Evolutionary conservation across 2,888 invertebrate genomes (phyloP).

Genomic region (Peribatodes rhomboidaria): DNA sequence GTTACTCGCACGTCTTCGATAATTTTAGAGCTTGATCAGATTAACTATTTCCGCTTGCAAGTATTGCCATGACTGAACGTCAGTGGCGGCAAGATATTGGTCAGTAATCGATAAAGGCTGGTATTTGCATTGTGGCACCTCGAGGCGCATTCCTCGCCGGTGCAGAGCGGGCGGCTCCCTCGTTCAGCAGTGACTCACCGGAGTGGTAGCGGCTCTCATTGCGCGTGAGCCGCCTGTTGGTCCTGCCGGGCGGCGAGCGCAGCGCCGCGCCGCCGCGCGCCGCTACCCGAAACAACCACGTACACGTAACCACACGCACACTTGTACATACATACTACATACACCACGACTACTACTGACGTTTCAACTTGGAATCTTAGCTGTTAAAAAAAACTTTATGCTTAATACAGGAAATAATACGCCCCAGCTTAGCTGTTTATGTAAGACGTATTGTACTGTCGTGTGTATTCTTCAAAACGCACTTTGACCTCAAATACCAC

Average conservation of each 20-base stretch:
- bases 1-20: no score
- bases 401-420: background rate
- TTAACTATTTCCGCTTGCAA: no score
- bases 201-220: slow-evolving; percentile 98
- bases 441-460: background rate
- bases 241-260: slow-evolving; percentile 89
- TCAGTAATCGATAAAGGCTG: background rate
- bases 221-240: slow-evolving; percentile 95
- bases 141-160: slow-evolving; percentile 17
- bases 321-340: slow-evolving; percentile 43
- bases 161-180: slow-evolving; percentile 3
- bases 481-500: background rate
- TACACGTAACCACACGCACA: slow-evolving; percentile 70
- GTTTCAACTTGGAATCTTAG: background rate
- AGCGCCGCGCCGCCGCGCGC: slow-evolving; percentile 80
- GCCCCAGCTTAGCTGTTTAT: background rate
- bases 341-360: slow-evolving; percentile 49
- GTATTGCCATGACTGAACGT: no score
- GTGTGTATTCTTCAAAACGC: background rate
- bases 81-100: background rate
- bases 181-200: slow-evolving; percentile 88
- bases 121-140: slow-evolving; percentile 25
- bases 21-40: no score
- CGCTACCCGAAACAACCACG: slow-evolving; percentile 81
- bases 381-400: background rate